Evolutionary conservation across 2,888 invertebrate genomes (phyloP).

Genomic region (Euproctis similis): DNA sequence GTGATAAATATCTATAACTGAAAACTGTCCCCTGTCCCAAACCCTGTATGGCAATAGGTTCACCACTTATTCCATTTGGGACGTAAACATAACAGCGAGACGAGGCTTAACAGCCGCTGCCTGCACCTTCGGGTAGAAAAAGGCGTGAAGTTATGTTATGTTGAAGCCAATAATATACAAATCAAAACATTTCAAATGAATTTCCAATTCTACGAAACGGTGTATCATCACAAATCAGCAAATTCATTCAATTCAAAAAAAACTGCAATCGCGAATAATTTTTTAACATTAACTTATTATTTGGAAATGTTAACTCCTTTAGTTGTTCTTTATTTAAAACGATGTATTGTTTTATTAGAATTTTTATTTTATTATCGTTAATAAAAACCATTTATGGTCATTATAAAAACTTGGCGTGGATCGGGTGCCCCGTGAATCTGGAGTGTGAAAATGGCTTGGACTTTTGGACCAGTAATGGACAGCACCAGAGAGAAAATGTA

Average conservation of each 20-base stretch:
- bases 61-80: too few relatives aligned
- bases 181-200: constrained; percentile 7
- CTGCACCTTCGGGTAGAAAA: too few relatives aligned
- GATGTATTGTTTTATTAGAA: not conserved
- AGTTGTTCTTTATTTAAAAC: not conserved
- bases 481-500: constrained; percentile 74
- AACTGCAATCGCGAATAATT: not conserved
- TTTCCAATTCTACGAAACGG: constrained; percentile 12
- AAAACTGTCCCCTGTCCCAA: too few relatives aligned
- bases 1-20: too few relatives aligned
- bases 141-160: too few relatives aligned
- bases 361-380: constrained; percentile 5
- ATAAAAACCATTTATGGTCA: constrained; percentile 20
- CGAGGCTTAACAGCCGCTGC: too few relatives aligned
- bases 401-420: constrained; percentile 57
- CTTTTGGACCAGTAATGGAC: constrained; percentile 67
- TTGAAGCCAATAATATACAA: too few relatives aligned
- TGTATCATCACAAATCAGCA: constrained; percentile 11
- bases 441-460: constrained; percentile 65
- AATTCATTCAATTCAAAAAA: constrained; percentile 5
- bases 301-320: not conserved
- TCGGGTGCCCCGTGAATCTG: constrained; percentile 55
- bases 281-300: too few relatives aligned
- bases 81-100: too few relatives aligned
- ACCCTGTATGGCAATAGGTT: too few relatives aligned